Percentiles rank a stretch among this genome's conserved stretches.
Conservation (phyloP, 2,113 vertebrate species). For the Anser cygnoides region DNA sequence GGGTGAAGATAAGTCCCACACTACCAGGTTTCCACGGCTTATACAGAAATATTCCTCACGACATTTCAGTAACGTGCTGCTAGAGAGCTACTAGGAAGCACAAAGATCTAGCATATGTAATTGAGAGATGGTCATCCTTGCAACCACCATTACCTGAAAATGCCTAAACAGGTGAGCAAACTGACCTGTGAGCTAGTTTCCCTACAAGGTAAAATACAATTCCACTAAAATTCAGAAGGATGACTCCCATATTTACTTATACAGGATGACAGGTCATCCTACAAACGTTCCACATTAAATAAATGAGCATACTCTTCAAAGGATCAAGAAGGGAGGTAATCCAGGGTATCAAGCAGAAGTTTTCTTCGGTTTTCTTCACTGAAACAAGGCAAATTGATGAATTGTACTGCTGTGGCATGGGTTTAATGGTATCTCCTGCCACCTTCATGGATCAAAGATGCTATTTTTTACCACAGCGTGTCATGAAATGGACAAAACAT, state of each 20-base stretch:
- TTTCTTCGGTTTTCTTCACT: not conserved
- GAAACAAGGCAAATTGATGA: not conserved
- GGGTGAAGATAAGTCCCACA: not conserved
- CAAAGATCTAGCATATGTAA: not conserved
- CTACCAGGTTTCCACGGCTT: not conserved
- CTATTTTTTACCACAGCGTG: not conserved
- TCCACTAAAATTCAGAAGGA: not conserved
- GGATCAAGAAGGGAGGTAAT: not conserved
- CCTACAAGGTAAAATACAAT: not conserved
- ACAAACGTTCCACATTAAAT: not conserved
- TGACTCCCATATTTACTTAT: not conserved
- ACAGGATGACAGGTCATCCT: not conserved
- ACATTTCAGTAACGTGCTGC: not conserved
- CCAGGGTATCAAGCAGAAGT: not conserved
- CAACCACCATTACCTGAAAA: not conserved
- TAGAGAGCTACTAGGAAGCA: not conserved
- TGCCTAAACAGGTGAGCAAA: not conserved
- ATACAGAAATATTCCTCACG: not conserved
- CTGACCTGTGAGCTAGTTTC: not conserved
- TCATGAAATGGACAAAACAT: not conserved
- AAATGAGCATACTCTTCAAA: not conserved
- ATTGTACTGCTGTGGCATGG: not conserved
- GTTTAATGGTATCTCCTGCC: not conserved
- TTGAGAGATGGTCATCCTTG: not conserved
- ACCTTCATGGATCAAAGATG: not conserved